phyloP scores from a whole-genome alignment of 2,797 vertebrate species.

The Vespertilio murinus region DNA sequence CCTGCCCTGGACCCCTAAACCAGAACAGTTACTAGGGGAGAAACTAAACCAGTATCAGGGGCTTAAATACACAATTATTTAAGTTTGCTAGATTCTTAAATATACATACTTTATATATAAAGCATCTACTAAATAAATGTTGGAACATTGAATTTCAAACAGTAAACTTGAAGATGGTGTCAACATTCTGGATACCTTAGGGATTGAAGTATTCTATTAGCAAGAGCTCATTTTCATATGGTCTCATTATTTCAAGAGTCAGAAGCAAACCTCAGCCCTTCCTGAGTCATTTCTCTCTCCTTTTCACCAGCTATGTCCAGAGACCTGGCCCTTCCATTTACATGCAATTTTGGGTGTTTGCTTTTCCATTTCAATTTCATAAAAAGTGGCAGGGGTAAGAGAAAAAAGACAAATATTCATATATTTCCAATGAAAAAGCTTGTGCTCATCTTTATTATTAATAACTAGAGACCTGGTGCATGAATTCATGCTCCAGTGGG shows the following conservation, averaged over 20 bases:
- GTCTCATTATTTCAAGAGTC: background rate
- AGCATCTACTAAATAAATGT: background rate
- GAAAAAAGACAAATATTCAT: background rate
- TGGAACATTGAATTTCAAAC: constrained; percentile 22
- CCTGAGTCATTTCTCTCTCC: background rate
- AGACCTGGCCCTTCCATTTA: background rate
- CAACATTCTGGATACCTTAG: background rate
- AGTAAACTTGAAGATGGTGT: background rate
- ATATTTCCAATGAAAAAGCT: background rate
- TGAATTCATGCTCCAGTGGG: no score
- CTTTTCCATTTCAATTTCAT: background rate
- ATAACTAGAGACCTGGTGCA: background rate
- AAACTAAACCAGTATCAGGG: background rate
- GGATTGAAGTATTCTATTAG: background rate
- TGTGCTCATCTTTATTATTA: background rate
- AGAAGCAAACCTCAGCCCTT: background rate
- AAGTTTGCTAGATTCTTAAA: background rate
- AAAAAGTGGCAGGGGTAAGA: background rate
- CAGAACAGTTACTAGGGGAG: background rate
- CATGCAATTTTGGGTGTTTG: background rate
- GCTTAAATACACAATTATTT: background rate
- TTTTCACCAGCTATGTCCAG: background rate
- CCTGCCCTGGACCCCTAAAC: background rate
- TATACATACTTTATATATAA: background rate
- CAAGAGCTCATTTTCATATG: background rate